Conservation (phyloP, 2,797 vertebrate species). For the Cottoperca gobio region DNA sequence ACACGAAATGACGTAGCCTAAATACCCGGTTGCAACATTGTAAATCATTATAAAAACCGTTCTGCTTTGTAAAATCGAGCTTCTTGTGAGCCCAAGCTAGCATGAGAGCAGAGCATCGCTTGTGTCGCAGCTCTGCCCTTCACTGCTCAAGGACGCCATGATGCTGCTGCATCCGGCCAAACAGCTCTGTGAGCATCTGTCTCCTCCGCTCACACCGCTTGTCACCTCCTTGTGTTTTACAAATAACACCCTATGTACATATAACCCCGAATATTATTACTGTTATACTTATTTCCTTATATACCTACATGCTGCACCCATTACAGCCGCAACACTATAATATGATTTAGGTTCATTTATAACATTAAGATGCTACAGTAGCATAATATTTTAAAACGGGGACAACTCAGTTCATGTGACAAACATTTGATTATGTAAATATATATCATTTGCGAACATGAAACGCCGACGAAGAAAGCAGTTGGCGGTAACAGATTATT, state of each 20-base stretch:
- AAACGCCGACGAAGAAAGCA: background rate
- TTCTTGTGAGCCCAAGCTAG: background rate
- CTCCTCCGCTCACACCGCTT: background rate
- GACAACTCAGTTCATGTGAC: background rate
- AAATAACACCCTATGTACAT: background rate
- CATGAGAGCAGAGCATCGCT: constrained; percentile 44
- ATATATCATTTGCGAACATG: background rate
- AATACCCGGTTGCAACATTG: background rate
- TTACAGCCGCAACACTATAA: background rate
- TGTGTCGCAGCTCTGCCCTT: constrained; percentile 74
- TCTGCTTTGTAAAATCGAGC: background rate
- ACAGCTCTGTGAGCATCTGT: constrained; percentile 27
- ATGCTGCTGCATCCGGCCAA: constrained; percentile 37
- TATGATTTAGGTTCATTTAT: background rate
- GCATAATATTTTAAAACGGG: background rate
- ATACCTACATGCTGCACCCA: background rate
- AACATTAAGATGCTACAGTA: background rate
- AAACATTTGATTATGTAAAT: background rate
- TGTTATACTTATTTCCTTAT: background rate
- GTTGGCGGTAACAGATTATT: background rate
- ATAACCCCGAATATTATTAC: too few relatives aligned
- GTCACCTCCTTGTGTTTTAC: background rate
- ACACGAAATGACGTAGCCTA: background rate
- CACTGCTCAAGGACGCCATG: constrained; percentile 82
- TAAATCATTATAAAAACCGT: too few relatives aligned